phyloP scores from a whole-genome alignment of 1,140 invertebrate species.

The Caenorhabditis remanei region DNA sequence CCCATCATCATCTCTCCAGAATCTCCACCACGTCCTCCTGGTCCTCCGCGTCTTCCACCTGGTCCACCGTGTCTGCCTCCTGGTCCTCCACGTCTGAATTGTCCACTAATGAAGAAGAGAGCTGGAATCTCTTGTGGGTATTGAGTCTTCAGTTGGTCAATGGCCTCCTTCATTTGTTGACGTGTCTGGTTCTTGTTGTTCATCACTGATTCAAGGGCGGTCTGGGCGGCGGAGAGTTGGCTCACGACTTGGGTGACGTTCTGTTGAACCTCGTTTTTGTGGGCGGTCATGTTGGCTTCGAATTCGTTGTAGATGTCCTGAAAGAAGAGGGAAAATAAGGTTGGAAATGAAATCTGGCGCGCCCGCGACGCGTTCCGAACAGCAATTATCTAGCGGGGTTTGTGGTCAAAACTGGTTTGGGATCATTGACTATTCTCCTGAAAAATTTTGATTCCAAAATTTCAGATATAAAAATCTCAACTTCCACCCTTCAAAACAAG shows the following conservation, averaged over 20 bases:
- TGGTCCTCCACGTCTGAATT: constrained; percentile 38
- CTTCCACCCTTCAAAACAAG: too few species aligned
- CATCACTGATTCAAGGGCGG: constrained; percentile 1
- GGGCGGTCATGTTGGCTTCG: constrained; percentile 43
- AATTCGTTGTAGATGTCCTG: constrained; percentile 33
- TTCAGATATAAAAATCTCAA: too few species aligned
- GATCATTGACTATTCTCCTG: too few species aligned
- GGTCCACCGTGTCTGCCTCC: neutral
- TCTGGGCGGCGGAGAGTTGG: constrained; percentile 21
- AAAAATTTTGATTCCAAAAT: too few species aligned
- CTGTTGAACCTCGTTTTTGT: constrained; percentile 19
- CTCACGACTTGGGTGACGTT: constrained; percentile 33
- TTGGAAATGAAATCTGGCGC: too few species aligned
- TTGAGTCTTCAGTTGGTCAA: constrained; percentile 1
- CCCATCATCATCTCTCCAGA: neutral
- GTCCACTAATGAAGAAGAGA: constrained; percentile 37
- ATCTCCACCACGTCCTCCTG: neutral
- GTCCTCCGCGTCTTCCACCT: neutral
- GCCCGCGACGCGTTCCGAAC: too few species aligned
- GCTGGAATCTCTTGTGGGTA: constrained; percentile 49
- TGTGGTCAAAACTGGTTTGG: too few species aligned
- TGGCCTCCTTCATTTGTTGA: constrained; percentile 22
- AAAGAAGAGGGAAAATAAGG: neutral
- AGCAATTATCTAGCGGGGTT: too few species aligned
- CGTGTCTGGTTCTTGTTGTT: constrained; percentile 39